These are phyloP conservation scores for Pogonocichla stellata DNA, from an alignment of 2,113 vertebrate genomes.

Conservation along the genomic window DNA sequence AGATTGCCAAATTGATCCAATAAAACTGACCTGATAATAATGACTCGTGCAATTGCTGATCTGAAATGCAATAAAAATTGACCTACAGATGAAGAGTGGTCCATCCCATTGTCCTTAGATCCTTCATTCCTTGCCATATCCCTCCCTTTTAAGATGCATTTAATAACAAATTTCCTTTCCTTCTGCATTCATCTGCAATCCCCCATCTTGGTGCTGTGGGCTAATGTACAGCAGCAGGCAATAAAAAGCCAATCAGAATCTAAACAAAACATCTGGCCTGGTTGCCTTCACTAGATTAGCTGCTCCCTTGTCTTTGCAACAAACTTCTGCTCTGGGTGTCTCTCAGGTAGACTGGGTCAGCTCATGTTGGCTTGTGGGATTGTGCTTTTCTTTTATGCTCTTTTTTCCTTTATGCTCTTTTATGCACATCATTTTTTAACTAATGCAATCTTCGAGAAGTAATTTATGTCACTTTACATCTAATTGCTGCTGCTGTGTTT, in stretches of 20 bases:
- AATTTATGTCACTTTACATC: conserved; percentile 41
- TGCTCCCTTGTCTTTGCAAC: background rate
- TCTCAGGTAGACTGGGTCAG: background rate
- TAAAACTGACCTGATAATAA: conserved; percentile 40
- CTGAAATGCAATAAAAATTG: conserved; percentile 51
- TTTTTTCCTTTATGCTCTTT: background rate
- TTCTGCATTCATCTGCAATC: background rate
- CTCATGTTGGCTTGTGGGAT: background rate
- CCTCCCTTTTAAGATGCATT: background rate
- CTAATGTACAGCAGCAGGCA: background rate
- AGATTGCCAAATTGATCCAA: conserved; percentile 51
- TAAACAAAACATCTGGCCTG: conserved; percentile 4
- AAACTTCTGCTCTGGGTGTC: background rate
- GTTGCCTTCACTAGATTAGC: background rate
- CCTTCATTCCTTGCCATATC: background rate
- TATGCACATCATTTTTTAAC: conserved; percentile 1
- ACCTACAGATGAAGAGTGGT: conserved; percentile 17
- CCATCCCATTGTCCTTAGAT: conserved; percentile 10
- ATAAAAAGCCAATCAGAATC: background rate
- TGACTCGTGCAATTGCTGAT: background rate
- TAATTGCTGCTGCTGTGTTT: conserved; percentile 9
- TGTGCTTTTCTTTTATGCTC: background rate
- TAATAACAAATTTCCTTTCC: background rate
- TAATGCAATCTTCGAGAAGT: conserved; percentile 25
- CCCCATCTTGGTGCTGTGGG: background rate